phyloP scores from a whole-genome alignment of 2,797 vertebrate species.

The Nannoperca australis region DNA sequence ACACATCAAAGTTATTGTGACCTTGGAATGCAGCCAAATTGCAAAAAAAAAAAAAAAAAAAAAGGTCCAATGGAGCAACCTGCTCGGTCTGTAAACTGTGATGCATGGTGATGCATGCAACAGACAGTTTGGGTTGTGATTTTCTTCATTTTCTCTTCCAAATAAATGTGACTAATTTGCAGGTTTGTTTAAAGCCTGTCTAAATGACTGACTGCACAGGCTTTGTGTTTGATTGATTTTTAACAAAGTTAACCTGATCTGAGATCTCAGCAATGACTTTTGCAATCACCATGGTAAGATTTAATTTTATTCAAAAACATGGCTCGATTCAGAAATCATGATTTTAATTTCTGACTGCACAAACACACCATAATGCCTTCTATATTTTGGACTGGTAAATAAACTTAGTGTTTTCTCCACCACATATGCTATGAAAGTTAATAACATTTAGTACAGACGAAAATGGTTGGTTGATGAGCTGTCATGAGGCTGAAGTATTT shows the following conservation, averaged over 20 bases:
- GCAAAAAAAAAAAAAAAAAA: background rate
- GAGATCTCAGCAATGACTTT: background rate
- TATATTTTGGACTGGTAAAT: background rate
- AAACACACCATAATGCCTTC: background rate
- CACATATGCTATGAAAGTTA: background rate
- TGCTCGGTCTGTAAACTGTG: background rate
- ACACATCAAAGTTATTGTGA: background rate
- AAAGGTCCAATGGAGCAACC: background rate
- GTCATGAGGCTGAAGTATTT: constrained; percentile 18
- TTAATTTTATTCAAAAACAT: background rate
- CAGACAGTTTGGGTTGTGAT: background rate
- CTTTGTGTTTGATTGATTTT: background rate
- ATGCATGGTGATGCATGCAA: background rate
- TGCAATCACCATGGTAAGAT: background rate
- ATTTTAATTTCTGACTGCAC: background rate
- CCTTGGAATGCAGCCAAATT: background rate
- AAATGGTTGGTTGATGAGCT: constrained; percentile 35
- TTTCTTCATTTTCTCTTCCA: background rate
- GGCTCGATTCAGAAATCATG: background rate
- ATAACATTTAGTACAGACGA: constrained; percentile 21
- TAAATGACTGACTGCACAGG: background rate
- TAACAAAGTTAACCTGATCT: background rate
- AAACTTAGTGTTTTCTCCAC: background rate
- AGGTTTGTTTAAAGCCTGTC: background rate
- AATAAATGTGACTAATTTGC: background rate